phyloP scores from a whole-genome alignment of 2,888 invertebrate species.

The Rotaria macrura region DNA sequence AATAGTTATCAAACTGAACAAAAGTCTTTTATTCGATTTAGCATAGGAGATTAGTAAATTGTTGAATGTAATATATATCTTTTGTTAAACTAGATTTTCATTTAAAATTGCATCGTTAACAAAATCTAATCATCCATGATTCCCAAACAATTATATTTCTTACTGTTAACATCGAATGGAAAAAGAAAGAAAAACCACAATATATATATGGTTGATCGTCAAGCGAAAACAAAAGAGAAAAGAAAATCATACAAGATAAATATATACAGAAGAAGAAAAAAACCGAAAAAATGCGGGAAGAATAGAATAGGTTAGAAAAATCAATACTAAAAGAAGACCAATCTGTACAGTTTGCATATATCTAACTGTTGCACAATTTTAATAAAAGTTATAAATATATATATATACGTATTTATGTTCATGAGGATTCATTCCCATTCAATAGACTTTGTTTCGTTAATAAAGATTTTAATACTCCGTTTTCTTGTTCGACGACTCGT shows the following conservation, averaged over 20 bases:
- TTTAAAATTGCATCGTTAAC: background rate
- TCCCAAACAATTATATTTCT: background rate
- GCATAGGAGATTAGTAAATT: too few relatives aligned
- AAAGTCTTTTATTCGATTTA: too few relatives aligned
- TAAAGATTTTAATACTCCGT: constrained; percentile 1
- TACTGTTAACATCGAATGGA: background rate
- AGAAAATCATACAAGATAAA: background rate
- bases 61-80: too few relatives aligned
- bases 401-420: background rate
- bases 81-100: too few relatives aligned
- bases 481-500: background rate
- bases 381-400: background rate
- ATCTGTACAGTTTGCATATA: background rate
- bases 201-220: background rate
- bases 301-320: background rate
- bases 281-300: background rate
- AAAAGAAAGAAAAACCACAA: background rate
- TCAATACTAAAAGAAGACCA: background rate
- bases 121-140: background rate
- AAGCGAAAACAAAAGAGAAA: background rate
- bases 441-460: constrained; percentile 9
- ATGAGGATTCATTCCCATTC: background rate
- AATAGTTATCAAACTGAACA: too few relatives aligned
- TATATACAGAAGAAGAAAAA: background rate
- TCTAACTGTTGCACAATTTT: background rate